Percentiles rank a stretch among this genome's conserved stretches.
Conservation (phyloP, 2,797 vertebrate genomes). For the Rhinichthys osculus region DNA sequence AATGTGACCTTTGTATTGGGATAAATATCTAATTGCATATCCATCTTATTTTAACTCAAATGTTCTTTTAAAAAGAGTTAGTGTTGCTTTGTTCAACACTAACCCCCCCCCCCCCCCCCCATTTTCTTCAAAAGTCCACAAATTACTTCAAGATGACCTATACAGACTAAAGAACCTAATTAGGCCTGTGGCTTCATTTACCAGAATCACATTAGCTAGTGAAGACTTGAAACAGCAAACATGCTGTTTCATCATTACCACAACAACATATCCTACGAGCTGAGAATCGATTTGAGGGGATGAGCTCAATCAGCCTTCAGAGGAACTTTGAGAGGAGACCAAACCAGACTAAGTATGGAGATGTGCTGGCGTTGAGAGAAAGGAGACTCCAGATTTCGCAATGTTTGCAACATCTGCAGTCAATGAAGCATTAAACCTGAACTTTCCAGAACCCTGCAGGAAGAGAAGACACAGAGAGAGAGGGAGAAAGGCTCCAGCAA, state of each 20-base stretch:
- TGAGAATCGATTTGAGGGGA: slow-evolving; percentile 58
- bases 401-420: slow-evolving; percentile 65
- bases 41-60: neutral
- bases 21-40: neutral
- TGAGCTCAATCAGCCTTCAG: slow-evolving; percentile 58
- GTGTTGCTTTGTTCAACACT: slow-evolving; percentile 45
- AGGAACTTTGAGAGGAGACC: slow-evolving; percentile 51
- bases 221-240: slow-evolving; percentile 56
- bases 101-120: too few species aligned
- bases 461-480: slow-evolving; percentile 54
- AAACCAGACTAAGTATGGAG: slow-evolving; percentile 52
- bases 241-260: slow-evolving; percentile 63
- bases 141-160: slow-evolving; percentile 67
- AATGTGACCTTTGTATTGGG: neutral
- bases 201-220: slow-evolving; percentile 63
- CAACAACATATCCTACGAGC: slow-evolving; percentile 64
- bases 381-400: slow-evolving; percentile 51
- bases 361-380: slow-evolving; percentile 57
- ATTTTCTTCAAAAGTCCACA: slow-evolving; percentile 55
- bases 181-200: slow-evolving; percentile 64
- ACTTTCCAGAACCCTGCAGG: slow-evolving; percentile 62
- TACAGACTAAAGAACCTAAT: slow-evolving; percentile 62
- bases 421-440: slow-evolving; percentile 68
- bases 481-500: slow-evolving; percentile 45
- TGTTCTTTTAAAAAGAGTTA: slow-evolving; percentile 46